Percentiles rank a stretch among this genome's conserved stretches.
These are phyloP conservation scores for Lucinisca nassula DNA, from an alignment of 2,888 invertebrate species.

Conservation along the genomic window DNA sequence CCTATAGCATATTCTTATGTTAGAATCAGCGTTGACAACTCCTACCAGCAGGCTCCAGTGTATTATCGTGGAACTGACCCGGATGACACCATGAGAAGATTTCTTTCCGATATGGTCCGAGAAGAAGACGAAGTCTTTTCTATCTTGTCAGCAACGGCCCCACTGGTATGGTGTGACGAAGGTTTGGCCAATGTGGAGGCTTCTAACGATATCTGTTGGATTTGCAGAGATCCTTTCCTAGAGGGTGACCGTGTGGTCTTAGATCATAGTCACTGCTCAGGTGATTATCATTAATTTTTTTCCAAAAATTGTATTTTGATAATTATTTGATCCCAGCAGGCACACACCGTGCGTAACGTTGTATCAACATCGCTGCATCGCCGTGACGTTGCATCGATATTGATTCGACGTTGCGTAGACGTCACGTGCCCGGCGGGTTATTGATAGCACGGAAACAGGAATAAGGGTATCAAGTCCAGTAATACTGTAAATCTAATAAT, in stretches of 20 bases:
- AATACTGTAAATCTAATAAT: no score
- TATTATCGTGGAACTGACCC: not conserved
- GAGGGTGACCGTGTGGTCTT: not conserved
- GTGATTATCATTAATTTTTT: not conserved
- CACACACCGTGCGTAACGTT: no score
- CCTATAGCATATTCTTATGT: not conserved
- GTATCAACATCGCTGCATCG: not conserved
- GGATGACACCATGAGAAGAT: not conserved
- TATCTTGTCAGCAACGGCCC: not conserved
- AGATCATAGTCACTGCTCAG: not conserved
- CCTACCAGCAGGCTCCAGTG: not conserved
- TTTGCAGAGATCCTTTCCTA: not conserved
- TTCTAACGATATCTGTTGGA: not conserved
- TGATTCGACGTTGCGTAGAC: not conserved
- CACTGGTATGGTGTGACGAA: conserved; percentile 7
- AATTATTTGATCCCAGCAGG: not conserved
- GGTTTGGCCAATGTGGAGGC: conserved; percentile 7
- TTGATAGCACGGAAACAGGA: no score
- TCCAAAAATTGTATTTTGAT: not conserved
- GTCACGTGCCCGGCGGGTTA: no score
- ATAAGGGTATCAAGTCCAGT: no score
- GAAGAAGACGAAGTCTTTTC: not conserved
- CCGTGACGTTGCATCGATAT: not conserved
- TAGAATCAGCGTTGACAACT: not conserved
- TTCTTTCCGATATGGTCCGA: not conserved